Base-by-base conservation (phyloP, 2,888 invertebrate species). In the Melangyna quadrimaculata region DNA sequence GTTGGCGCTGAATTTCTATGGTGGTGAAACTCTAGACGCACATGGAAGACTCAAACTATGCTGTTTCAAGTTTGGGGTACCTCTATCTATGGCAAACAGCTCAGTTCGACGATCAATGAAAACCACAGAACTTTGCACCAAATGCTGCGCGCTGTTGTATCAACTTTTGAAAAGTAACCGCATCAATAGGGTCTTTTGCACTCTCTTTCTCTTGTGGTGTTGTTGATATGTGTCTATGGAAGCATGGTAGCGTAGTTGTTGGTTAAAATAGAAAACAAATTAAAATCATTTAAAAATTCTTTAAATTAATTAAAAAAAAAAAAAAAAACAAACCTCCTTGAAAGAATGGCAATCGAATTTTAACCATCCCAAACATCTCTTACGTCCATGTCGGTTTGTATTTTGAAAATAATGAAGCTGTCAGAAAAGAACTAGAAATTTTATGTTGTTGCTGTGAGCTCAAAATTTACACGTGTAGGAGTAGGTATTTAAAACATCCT, bases 111-210 rank as follows among this genome's bases (percentile, higher is more conserved):
- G 86, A 78, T 86, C 86, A 86, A 81, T 73, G 81, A 51, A 78
- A 81, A 81, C 86, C 86, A 45, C 86, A 86, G 43, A 81, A 86
- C 65, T 86, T 72, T 78, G 77, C 86, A 81, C 67, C 86, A 86
- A 86, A 77, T 86, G 86, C 57, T 81, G 86, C 81, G 70, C 57
- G 77, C 63, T 83, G 74, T 65, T 83, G 69, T 78, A 51, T 35
- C 35, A 67, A 67, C 35, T 69, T 86, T 69, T 45, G 61, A 81
- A 86, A 69, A 57, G 71, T 73, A 73, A 78, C 86, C 86, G 65
- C 86, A 81, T 67, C 69, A 73, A 73, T 72, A 72, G 79, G 43
- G 59, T 75, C 71, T 70, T 74, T 71, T 53, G 79, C 67, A 71
- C 65, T 78, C 65, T 78, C 35, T 59, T 40, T 78, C 65, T 78